Evolutionary conservation across 2,113 vertebrate genomes (phyloP), one percentile per base, ranked within the genome.

Genomic region (Indicator indicator): DNA sequence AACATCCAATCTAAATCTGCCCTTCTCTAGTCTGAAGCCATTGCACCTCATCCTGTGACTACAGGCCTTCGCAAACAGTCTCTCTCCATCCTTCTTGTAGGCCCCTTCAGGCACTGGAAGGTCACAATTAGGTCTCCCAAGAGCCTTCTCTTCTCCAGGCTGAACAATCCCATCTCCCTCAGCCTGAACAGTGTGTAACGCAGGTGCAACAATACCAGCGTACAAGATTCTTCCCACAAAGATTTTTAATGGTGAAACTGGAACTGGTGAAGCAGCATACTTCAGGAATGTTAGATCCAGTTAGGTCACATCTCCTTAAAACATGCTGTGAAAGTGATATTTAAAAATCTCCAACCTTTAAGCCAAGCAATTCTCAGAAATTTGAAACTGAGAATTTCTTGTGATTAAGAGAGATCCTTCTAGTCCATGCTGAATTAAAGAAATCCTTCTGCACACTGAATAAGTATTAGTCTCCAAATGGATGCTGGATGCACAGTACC

Each of bases 401-500:
- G 5, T 52, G 13, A 8, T 32, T 67, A 58, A 50, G 28, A 76
- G 28, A n/a, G 18, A 83, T 27, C 67, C 0, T 3, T 50, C 52
- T 30, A 23, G 56, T 33, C 4, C 9, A 40, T 7, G 6, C 15
- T 28, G 18, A 72, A 87, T 55, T 78, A 13, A 74, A 90, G 42
- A 52, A 70, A n/a, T 9, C 32, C 21, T 81, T 60, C 60, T 44
- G 42, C 26, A 55, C 21, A 33, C 5, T 52, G 11, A 90, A 36
- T 36, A 36, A 54, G 42, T 16, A 79, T 9, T 38, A 40, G 46
- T 27, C 30, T 52, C 33, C 15, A 86, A 86, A 72, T 14, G 14
- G n/a, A 46, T 0, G 0, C 19, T 44, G 42, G 42, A 44, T 44
- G 4, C n/a, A 52, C 16, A 38, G 48, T 16, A 68, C 2, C 1